phyloP scores from a whole-genome alignment of 2,888 invertebrate species.

The Frankliniella fusca region DNA sequence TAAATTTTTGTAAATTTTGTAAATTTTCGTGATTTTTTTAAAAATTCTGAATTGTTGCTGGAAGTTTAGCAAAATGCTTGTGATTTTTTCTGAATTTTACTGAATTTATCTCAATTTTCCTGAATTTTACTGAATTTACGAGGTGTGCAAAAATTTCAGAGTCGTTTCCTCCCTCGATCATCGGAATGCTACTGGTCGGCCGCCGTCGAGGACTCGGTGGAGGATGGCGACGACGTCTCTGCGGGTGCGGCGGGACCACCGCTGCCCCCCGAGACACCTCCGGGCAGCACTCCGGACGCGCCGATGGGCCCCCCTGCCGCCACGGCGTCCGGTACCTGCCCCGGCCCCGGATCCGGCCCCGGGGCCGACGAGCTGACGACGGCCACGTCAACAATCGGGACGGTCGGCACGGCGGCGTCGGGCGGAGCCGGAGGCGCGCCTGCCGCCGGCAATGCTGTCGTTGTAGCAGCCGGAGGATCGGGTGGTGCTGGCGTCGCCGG shows the following conservation, averaged over 20 bases:
- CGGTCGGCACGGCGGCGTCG: neutral
- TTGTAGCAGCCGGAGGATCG: neutral
- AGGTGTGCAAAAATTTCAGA: too few species aligned
- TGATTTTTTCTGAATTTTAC: too few species aligned
- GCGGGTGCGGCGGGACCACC: neutral
- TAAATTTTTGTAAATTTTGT: too few species aligned
- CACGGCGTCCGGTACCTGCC: too few species aligned
- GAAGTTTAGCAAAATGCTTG: too few species aligned
- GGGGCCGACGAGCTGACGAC: neutral
- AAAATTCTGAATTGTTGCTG: too few species aligned
- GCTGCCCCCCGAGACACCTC: neutral
- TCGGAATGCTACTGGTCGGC: neutral
- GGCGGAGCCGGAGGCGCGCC: neutral
- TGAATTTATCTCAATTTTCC: too few species aligned
- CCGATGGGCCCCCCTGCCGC: neutral
- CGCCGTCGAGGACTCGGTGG: neutral
- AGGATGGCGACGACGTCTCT: neutral
- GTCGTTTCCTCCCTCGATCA: too few species aligned
- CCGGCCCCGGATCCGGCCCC: neutral
- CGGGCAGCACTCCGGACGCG: neutral
- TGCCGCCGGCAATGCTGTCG: neutral
- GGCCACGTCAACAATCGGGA: neutral
- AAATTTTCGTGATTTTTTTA: too few species aligned
- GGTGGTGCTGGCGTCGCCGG: neutral
- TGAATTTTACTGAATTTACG: too few species aligned